phyloP scores from a whole-genome alignment of 2,797 vertebrate genomes.

The Pristis pectinata region DNA sequence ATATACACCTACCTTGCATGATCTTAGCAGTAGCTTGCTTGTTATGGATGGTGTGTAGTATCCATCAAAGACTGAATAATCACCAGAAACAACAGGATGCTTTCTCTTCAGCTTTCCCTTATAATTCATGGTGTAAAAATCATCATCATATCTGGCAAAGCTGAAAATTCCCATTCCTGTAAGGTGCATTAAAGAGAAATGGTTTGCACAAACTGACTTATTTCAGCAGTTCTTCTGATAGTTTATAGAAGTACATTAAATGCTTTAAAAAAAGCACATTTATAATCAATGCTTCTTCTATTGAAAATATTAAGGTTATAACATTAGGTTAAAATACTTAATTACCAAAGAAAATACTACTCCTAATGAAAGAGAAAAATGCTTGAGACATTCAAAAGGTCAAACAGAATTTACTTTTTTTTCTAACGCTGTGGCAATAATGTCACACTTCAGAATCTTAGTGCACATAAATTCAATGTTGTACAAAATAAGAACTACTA shows the following conservation, averaged over 20 bases:
- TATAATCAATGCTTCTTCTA: background rate
- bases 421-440: background rate
- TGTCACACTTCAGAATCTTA: background rate
- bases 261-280: background rate
- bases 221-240: background rate
- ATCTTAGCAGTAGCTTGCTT: conserved; percentile 61
- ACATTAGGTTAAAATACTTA: too few species aligned
- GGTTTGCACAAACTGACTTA: background rate
- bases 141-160: conserved; percentile 70
- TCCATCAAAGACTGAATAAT: conserved; percentile 64
- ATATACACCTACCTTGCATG: conserved; percentile 57
- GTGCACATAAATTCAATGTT: background rate
- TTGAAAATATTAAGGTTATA: background rate
- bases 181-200: conserved; percentile 10
- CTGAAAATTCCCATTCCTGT: conserved; percentile 77
- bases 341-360: background rate
- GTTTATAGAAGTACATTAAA: background rate
- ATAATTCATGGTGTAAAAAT: conserved; percentile 61
- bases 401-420: background rate
- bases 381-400: background rate
- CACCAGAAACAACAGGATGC: conserved; percentile 44
- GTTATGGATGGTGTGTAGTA: conserved; percentile 63
- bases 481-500: too few species aligned
- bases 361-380: background rate
- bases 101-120: conserved; percentile 55